These are phyloP conservation scores for Axis porcinus DNA, from an alignment of 2,113 vertebrate species.

Conservation along the genomic window DNA sequence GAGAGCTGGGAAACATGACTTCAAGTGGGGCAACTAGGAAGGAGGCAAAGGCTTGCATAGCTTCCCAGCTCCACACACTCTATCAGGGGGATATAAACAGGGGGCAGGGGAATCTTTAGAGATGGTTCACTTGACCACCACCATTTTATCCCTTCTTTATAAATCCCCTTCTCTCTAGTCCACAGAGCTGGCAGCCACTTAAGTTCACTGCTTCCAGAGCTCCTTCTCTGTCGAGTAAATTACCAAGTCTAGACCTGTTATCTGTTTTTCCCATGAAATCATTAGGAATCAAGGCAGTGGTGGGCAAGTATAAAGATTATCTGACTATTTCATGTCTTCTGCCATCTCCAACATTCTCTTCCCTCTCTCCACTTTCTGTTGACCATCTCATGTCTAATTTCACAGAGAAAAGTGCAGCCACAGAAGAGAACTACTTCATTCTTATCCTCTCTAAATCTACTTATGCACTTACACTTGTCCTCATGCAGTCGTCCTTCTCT, in stretches of 20 bases:
- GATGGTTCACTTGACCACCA: not conserved
- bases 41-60: not conserved
- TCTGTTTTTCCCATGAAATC: conserved; percentile 1
- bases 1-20: not conserved
- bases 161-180: not conserved
- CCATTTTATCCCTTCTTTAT: not conserved
- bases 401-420: not conserved
- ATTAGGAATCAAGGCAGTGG: not conserved
- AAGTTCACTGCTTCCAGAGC: not conserved
- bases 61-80: not conserved
- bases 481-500: not conserved
- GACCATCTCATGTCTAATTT: not conserved
- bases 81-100: not conserved
- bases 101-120: not conserved
- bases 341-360: not conserved
- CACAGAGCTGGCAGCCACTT: not conserved
- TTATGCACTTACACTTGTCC: not conserved
- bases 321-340: not conserved
- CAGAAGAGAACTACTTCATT: not conserved
- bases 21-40: not conserved
- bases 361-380: not conserved
- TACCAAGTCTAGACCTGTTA: not conserved
- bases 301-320: not conserved
- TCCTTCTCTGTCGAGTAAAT: not conserved
- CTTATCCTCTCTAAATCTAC: not conserved